phyloP scores from a whole-genome alignment of 2,797 vertebrate genomes.

The Esox masquinongy region DNA sequence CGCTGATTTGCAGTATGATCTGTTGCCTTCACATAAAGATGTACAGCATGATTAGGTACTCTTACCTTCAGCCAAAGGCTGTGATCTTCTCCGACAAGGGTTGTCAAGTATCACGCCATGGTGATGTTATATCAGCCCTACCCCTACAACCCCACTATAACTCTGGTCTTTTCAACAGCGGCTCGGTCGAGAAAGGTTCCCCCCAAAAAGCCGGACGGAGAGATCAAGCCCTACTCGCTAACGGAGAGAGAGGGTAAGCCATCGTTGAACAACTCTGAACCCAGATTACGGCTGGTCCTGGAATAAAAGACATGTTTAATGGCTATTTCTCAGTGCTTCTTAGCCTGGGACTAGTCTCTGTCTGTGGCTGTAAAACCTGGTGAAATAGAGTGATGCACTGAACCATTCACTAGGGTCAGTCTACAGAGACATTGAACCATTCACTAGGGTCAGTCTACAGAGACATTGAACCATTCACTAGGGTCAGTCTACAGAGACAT shows the following conservation, averaged over 20 bases:
- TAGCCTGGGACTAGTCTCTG: background rate
- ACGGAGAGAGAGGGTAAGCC: conserved; percentile 88
- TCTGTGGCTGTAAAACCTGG: background rate
- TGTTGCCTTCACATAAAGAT: background rate
- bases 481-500: too few relatives aligned
- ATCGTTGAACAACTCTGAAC: background rate
- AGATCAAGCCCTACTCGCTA: conserved; percentile 91
- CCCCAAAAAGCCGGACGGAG: conserved; percentile 84
- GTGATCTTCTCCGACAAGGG: background rate
- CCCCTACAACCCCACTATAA: conserved; percentile 4
- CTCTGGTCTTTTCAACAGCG: conserved; percentile 52
- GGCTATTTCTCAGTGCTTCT: background rate
- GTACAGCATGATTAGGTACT: background rate
- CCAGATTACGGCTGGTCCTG: background rate
- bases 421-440: too few relatives aligned
- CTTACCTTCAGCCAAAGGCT: background rate
- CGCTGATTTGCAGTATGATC: background rate
- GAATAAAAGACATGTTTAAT: background rate
- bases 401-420: too few relatives aligned
- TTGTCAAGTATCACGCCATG: background rate
- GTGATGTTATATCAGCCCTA: background rate
- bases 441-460: too few relatives aligned
- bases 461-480: too few relatives aligned
- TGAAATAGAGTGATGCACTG: too few relatives aligned
- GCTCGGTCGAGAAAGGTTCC: conserved; percentile 77